phyloP scores from a whole-genome alignment of 1,140 invertebrate species.

The Drosophila simulans region DNA sequence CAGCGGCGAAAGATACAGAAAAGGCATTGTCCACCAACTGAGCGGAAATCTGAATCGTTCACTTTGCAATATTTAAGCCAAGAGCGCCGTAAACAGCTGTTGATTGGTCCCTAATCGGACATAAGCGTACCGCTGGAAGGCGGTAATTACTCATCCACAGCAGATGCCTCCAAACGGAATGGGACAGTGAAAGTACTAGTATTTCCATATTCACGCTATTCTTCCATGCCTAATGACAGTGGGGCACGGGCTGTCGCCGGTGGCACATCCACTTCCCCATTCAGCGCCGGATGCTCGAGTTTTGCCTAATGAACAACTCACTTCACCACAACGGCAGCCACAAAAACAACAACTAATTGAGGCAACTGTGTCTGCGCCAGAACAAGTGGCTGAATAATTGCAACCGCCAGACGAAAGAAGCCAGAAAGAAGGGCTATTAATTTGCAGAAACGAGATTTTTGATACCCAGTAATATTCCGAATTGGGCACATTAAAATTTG shows the following conservation, averaged over 20 bases:
- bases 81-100: slow-evolving; percentile 21
- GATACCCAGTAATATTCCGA: neutral
- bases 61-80: neutral
- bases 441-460: neutral
- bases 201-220: neutral
- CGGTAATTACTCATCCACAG: slow-evolving; percentile 14
- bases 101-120: slow-evolving; percentile 18
- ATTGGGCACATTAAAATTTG: neutral
- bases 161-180: slow-evolving; percentile 1
- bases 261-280: slow-evolving; percentile 16
- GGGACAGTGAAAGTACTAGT: slow-evolving; percentile 23
- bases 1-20: slow-evolving; percentile 8
- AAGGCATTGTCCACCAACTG: slow-evolving; percentile 19
- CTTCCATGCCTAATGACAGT: slow-evolving; percentile 10
- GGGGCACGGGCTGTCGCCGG: slow-evolving; percentile 10
- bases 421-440: neutral
- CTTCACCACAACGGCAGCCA: slow-evolving; percentile 13
- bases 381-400: slow-evolving; percentile 57
- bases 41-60: slow-evolving; percentile 14
- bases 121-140: neutral
- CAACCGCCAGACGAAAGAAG: slow-evolving; percentile 25
- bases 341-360: slow-evolving; percentile 59
- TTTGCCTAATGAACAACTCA: slow-evolving; percentile 43
- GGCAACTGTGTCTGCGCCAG: slow-evolving; percentile 44
- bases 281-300: slow-evolving; percentile 53